These are phyloP conservation scores for Bombycilla garrulus DNA, from an alignment of 2,113 vertebrate species.

Conservation along the genomic window DNA sequence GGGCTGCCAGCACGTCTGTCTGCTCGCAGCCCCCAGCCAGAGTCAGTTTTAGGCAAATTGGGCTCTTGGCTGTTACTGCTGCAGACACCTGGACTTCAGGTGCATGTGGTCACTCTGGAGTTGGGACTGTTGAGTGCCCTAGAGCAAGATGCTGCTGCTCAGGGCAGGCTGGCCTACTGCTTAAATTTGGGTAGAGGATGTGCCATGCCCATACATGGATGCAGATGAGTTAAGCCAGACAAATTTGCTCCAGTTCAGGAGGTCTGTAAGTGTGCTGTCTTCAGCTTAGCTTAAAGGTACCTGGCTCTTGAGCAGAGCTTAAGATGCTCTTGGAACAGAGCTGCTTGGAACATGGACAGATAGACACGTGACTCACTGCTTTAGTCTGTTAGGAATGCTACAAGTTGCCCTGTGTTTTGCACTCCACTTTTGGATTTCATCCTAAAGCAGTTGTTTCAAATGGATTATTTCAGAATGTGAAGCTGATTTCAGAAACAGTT, in stretches of 20 bases:
- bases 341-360: background rate
- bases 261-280: background rate
- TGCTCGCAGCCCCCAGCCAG: background rate
- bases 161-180: background rate
- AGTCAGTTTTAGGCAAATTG: background rate
- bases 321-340: background rate
- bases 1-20: background rate
- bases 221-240: background rate
- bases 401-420: background rate
- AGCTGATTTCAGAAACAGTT: background rate
- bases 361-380: background rate
- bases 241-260: background rate
- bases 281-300: background rate
- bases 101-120: background rate
- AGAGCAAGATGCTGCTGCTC: background rate
- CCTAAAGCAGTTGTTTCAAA: background rate
- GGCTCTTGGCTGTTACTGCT: rapidly evolving
- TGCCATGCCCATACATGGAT: background rate
- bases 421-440: background rate
- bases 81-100: background rate
- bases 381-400: background rate
- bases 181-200: background rate
- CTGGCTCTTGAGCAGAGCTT: background rate
- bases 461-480: background rate
- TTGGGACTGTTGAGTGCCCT: background rate